phyloP scores from a whole-genome alignment of 2,797 vertebrate genomes.

The Falco peregrinus region DNA sequence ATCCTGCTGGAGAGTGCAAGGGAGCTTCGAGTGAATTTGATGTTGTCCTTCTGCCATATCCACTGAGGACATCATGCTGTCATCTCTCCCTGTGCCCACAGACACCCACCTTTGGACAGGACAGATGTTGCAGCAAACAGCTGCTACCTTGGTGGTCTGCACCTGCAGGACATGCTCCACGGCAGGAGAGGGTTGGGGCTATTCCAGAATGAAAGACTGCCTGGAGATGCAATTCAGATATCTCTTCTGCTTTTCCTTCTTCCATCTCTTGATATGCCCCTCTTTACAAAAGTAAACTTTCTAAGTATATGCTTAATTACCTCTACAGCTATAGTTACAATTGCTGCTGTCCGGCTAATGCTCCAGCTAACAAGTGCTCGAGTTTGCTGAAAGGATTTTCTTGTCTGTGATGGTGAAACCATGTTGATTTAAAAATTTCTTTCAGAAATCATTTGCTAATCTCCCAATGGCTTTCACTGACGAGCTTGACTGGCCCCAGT shows the following conservation, averaged over 20 bases:
- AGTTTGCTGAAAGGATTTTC: not conserved
- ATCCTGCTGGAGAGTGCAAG: not conserved
- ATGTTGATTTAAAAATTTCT: not conserved
- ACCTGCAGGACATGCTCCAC: not conserved
- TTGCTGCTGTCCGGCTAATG: not conserved
- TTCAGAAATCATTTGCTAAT: constrained; percentile 74
- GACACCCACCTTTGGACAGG: not conserved
- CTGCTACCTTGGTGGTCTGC: not conserved
- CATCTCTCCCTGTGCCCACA: not conserved
- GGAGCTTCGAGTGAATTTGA: not conserved
- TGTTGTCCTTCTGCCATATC: not conserved
- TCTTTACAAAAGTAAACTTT: not conserved
- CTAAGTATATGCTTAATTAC: not conserved
- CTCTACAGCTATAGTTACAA: rapidly evolving
- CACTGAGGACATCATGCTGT: rapidly evolving
- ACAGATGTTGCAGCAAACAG: not conserved
- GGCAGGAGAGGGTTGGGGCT: not conserved
- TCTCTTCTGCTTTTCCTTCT: not conserved
- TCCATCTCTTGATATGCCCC: not conserved
- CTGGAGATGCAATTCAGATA: not conserved
- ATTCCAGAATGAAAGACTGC: not conserved
- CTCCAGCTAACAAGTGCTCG: not conserved
- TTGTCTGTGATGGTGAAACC: not conserved
- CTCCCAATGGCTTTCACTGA: constrained; percentile 71
- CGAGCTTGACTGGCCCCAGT: constrained; percentile 80